phyloP scores from a whole-genome alignment of 2,113 vertebrate genomes.

The human (Homo sapiens) region DNA sequence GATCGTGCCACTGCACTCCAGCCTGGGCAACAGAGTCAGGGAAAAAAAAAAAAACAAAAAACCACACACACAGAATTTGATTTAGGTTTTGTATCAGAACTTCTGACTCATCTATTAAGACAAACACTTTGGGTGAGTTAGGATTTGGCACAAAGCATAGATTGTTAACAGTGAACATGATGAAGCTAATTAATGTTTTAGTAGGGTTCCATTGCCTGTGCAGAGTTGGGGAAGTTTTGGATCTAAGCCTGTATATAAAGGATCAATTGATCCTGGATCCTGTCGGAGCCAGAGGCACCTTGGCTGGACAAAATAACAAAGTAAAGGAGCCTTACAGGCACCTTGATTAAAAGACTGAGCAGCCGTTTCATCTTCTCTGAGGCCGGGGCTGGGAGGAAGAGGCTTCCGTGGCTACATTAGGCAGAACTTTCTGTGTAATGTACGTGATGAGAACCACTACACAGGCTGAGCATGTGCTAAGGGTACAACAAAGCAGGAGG shows the following conservation, averaged over 20 bases:
- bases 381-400: neutral
- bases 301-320: neutral
- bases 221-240: neutral
- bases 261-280: neutral
- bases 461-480: neutral
- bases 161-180: neutral
- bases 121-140: constrained; percentile 5
- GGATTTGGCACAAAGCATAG: neutral
- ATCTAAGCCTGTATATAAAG: neutral
- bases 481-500: neutral
- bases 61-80: neutral
- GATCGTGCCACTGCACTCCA: too few relatives aligned
- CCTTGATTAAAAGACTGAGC: neutral
- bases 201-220: neutral
- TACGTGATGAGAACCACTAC: neutral
- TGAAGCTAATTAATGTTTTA: neutral
- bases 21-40: too few relatives aligned
- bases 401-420: neutral
- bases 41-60: too few relatives aligned
- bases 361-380: neutral
- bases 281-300: neutral
- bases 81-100: neutral
- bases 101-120: constrained; percentile 10
- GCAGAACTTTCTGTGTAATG: neutral
- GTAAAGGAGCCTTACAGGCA: neutral